Base-by-base conservation (phyloP, 1,140 invertebrate species). In the Aphelenchoides fujianensis region DNA sequence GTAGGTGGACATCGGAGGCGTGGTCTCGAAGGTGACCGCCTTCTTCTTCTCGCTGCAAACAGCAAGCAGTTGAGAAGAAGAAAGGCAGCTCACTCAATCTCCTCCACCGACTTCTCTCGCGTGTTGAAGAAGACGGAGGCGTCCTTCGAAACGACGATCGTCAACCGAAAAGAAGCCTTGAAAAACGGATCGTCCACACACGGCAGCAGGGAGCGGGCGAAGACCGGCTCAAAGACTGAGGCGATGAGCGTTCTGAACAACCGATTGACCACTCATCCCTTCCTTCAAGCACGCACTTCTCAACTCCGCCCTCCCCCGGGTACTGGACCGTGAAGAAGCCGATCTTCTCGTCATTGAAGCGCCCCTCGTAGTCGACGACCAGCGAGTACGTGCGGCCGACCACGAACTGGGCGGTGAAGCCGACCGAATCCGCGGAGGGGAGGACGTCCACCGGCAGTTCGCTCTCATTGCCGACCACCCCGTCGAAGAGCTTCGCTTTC, bases 1-100 rank as follows among this genome's bases (percentile, higher is more conserved):
- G 34, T 59, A 59, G 34, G 55, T 59, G 28, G 55, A 19, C 55
- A 59, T 59, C 55, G 19, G 19, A 7, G 55, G 55, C 34, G 55
- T 7, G 5, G 5, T 5, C 55, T 59, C 19, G 19, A 59, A 59
- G 23, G 5, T 5, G 55, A 19, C 34, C 5, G 34, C 7, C 34
- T 59, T 27, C 7, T 59, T 59, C 27, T 7, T 30, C 7, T 5
- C 55, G 55, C 55, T 59, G 41, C 23, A 23, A 48, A 48, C 12
- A 12, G 12, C 12, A 48, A 48, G 12, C 41, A 12, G 41, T 48
- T 12, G 41, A n/a, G n/a, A n/a, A n/a, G n/a, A n/a, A n/a, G n/a
- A n/a, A n/a, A n/a, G n/a, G n/a, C n/a, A n/a, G n/a, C n/a, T n/a
- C n/a, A n/a, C n/a, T n/a, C n/a, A n/a, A n/a, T n/a, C n/a, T 59